These are phyloP conservation scores for Pogoniulus pusillus DNA, from an alignment of 2,797 vertebrate species.

Conservation along the genomic window DNA sequence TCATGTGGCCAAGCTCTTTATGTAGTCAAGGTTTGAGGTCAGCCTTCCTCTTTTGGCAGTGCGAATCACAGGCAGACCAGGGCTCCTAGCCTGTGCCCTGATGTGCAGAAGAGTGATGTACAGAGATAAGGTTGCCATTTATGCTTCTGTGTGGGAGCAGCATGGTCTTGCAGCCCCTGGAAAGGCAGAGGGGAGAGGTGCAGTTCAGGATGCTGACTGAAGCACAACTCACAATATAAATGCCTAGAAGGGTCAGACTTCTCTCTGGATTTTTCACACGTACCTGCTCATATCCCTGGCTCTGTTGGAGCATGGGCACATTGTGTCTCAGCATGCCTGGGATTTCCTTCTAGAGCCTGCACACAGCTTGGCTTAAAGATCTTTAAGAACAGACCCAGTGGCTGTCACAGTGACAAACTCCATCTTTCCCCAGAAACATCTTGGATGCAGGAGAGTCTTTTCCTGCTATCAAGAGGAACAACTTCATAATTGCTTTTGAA, in stretches of 20 bases:
- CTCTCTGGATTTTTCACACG: neutral
- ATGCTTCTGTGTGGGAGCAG: neutral
- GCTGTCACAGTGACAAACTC: neutral
- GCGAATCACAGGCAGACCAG: neutral
- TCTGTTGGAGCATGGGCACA: neutral
- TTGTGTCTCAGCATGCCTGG: neutral
- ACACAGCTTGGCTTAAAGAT: neutral
- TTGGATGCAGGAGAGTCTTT: neutral
- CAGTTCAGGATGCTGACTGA: neutral
- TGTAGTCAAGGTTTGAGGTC: no score
- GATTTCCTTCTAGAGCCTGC: neutral
- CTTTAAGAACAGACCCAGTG: neutral
- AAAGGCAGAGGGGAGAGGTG: rapidly evolving
- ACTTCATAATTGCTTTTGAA: neutral
- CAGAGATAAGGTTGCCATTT: neutral
- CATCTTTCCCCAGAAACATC: neutral
- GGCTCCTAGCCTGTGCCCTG: neutral
- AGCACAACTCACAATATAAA: neutral
- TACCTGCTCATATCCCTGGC: neutral
- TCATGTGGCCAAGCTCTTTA: neutral
- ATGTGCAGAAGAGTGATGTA: neutral
- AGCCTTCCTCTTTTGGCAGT: neutral
- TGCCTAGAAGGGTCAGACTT: neutral
- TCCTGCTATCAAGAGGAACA: neutral
- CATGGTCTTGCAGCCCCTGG: neutral